phyloP scores from a whole-genome alignment of 1,140 invertebrate species.

The Drosophila dunni region DNA sequence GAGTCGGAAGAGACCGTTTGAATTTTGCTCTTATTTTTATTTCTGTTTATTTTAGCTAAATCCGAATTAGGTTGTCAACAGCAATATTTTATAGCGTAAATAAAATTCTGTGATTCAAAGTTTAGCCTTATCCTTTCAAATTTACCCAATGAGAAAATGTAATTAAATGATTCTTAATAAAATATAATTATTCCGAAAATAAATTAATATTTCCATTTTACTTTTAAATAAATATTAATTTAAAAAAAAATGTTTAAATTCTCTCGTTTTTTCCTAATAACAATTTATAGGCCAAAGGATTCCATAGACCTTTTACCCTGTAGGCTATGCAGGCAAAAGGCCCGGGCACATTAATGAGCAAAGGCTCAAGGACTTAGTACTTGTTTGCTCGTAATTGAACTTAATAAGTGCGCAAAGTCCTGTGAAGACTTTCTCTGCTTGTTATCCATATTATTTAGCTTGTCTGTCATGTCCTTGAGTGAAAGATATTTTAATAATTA shows the following conservation, averaged over 20 bases:
- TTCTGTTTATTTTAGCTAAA: constrained; percentile 20
- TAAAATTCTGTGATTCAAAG: constrained; percentile 62
- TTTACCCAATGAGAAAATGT: constrained; percentile 29
- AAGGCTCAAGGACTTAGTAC: constrained; percentile 42
- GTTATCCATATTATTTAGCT: constrained; percentile 18
- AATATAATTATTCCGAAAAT: constrained; percentile 16
- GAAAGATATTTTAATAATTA: constrained; percentile 60
- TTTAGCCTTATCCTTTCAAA: constrained; percentile 21
- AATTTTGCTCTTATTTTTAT: constrained; percentile 1
- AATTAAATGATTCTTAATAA: constrained; percentile 30
- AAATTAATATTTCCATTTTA: background rate
- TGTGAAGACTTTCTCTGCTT: constrained; percentile 35
- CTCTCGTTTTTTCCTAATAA: constrained; percentile 10
- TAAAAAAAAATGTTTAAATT: too few relatives aligned
- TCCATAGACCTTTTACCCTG: constrained; percentile 17
- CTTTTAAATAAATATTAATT: background rate
- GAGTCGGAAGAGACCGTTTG: background rate
- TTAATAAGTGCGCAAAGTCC: constrained; percentile 39
- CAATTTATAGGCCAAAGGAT: constrained; percentile 26
- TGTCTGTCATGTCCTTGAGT: constrained; percentile 28
- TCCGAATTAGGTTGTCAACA: constrained; percentile 69
- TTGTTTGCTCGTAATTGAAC: constrained; percentile 40
- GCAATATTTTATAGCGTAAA: constrained; percentile 59
- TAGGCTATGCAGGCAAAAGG: background rate
- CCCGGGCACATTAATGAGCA: constrained; percentile 34